These are phyloP conservation scores for Tetranychus truncatus DNA, from an alignment of 2,888 invertebrate species.

Conservation along the genomic window DNA sequence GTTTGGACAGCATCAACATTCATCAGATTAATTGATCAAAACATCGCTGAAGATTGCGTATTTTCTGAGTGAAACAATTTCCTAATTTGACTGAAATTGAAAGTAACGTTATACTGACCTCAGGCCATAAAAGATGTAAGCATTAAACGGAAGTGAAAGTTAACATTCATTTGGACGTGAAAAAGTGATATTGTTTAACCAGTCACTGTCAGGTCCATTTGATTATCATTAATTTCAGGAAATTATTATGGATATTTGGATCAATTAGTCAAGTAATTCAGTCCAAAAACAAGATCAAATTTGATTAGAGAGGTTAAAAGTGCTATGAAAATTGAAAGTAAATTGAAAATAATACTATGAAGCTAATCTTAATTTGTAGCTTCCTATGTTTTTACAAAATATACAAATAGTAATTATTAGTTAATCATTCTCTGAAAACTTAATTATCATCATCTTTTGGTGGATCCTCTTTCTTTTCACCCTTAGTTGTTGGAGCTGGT, in stretches of 20 bases:
- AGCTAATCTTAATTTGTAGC: no score
- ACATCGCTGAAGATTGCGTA: no score
- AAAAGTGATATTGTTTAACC: no score
- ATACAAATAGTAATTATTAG: background rate
- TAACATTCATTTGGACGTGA: no score
- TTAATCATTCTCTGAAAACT: background rate
- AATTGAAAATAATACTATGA: no score
- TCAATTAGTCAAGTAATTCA: background rate
- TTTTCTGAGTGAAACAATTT: no score
- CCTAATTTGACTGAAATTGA: no score
- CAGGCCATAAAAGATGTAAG: no score
- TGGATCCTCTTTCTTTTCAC: background rate
- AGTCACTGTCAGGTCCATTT: background rate
- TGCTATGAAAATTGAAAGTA: background rate
- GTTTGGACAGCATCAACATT: no score
- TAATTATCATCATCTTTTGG: background rate
- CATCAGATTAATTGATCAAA: no score
- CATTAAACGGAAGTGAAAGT: no score
- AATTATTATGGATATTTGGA: background rate
- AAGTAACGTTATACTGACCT: no score
- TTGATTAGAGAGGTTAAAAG: background rate
- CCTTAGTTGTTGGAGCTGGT: background rate
- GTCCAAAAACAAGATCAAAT: background rate
- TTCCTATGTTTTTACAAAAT: background rate
- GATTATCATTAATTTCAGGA: background rate